phyloP scores from a whole-genome alignment of 2,113 vertebrate species.

The Campylomormyrus numenius region DNA sequence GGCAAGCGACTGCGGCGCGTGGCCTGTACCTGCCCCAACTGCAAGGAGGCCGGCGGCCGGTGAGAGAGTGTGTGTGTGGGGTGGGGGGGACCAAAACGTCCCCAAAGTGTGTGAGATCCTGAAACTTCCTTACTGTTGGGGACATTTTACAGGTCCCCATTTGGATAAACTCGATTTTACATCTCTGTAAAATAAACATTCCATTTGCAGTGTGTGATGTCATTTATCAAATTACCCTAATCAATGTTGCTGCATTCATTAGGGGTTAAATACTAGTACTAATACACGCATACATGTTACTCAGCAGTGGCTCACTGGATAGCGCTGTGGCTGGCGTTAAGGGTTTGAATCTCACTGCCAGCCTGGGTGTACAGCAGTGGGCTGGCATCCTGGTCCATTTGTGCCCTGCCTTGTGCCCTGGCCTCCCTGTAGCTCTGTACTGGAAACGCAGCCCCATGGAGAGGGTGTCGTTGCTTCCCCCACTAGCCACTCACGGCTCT shows the following conservation, averaged over 20 bases:
- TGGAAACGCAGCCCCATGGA: background rate
- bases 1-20: conserved; percentile 92
- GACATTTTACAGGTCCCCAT: no score
- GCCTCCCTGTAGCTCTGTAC: background rate
- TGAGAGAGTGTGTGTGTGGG: conserved; percentile 38
- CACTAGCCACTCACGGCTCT: background rate
- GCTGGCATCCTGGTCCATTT: background rate
- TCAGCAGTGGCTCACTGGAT: background rate
- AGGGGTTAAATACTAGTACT: background rate
- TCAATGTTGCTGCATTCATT: background rate
- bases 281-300: background rate
- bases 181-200: background rate
- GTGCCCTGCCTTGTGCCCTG: background rate
- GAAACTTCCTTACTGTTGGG: no score
- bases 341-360: background rate
- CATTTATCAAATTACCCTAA: background rate
- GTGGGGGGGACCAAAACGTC: no score
- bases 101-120: no score
- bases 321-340: background rate
- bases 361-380: background rate
- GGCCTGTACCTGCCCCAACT: conserved; percentile 97
- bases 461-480: background rate
- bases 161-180: no score
- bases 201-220: background rate
- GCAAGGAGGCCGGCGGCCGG: conserved; percentile 97